A percentile compares a stretch with the other conserved stretches of the same genome.
Conservation (phyloP, 2,113 vertebrate species). For the Notarius lentiginosus region DNA sequence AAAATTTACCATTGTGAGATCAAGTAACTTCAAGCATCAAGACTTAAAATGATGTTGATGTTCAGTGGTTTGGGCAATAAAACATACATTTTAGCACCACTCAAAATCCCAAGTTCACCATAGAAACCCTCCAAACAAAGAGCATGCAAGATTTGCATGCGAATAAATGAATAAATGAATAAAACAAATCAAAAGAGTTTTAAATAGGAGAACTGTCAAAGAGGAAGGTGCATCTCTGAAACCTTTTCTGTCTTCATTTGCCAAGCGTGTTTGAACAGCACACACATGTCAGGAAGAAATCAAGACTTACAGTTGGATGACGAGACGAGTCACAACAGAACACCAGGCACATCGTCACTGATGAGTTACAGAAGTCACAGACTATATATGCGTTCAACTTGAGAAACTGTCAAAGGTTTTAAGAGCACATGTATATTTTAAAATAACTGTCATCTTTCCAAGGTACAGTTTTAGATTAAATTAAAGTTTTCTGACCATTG, state of each 20-base stretch:
- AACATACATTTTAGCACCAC: background rate
- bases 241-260: background rate
- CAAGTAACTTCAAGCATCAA: background rate
- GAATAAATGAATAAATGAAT: no score
- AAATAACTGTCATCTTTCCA: background rate
- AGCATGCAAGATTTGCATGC: background rate
- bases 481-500: background rate
- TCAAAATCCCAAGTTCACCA: background rate
- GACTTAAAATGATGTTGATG: background rate
- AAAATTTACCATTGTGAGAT: background rate
- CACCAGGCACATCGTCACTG: background rate
- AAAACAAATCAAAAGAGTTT: background rate
- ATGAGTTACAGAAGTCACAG: background rate
- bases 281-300: background rate
- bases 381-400: background rate
- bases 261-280: background rate
- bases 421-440: background rate
- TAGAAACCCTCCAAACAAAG: background rate
- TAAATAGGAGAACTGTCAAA: background rate
- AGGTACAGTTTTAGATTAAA: background rate
- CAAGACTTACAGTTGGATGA: background rate
- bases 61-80: background rate
- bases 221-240: background rate
- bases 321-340: background rate
- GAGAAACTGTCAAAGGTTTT: background rate